Conservation (phyloP, 2,888 invertebrate genomes). For the Lasioglossum calceatum region DNA sequence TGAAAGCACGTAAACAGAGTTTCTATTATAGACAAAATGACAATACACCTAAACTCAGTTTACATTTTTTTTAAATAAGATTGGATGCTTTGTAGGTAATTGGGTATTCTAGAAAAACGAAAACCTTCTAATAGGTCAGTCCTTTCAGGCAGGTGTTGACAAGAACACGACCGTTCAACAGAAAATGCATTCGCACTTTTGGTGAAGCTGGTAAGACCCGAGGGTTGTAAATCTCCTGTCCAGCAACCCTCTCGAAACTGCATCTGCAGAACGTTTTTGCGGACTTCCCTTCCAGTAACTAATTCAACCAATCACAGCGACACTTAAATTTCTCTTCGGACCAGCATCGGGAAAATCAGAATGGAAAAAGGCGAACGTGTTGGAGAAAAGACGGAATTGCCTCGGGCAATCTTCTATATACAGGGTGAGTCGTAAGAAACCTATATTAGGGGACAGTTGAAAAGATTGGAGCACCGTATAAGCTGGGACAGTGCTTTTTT, state of each 20-base stretch:
- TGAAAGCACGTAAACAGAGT: no score
- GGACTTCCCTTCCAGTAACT: background rate
- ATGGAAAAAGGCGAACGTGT: background rate
- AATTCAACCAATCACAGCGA: background rate
- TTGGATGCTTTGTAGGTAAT: background rate
- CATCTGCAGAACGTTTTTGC: constrained; percentile 2
- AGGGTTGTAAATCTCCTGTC: constrained; percentile 8
- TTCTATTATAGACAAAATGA: no score
- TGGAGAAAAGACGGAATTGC: background rate
- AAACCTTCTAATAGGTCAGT: background rate
- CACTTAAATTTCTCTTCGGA: constrained; percentile 2
- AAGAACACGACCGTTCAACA: background rate
- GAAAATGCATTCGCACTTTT: background rate
- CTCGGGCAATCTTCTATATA: background rate
- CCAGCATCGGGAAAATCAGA: background rate
- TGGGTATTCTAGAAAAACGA: background rate
- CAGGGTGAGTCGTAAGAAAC: background rate
- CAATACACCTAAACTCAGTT: no score
- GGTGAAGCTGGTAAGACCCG: background rate
- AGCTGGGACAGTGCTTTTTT: no score
- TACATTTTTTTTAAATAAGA: background rate
- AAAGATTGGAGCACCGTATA: no score
- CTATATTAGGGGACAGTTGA: no score
- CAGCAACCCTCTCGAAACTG: background rate
- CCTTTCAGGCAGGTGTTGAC: background rate